A percentile compares a stretch with the other conserved stretches of the same genome.
phyloP scores from a whole-genome alignment of 2,797 vertebrate species.

The Mormyrus hasselquistii region DNA sequence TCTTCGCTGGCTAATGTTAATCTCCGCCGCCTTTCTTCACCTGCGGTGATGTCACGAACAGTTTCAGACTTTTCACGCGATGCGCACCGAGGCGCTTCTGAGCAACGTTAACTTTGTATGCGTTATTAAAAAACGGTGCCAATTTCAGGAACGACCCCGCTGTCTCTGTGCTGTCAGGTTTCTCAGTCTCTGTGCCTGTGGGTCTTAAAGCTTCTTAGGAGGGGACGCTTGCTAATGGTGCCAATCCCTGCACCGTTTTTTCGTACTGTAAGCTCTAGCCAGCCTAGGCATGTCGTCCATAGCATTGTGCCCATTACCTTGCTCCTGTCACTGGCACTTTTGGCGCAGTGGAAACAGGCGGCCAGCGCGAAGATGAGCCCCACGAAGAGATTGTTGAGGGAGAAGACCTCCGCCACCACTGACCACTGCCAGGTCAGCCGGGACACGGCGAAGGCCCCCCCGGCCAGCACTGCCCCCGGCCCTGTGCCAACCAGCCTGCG shows the following conservation, averaged over 20 bases:
- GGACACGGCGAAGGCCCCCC: conserved; percentile 85
- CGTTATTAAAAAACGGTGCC: conserved; percentile 15
- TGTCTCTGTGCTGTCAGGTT: neutral
- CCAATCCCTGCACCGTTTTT: neutral
- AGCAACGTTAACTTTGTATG: conserved; percentile 3
- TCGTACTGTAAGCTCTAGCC: neutral
- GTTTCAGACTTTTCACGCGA: neutral
- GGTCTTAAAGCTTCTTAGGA: conserved; percentile 8
- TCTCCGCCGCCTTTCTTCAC: conserved; percentile 16
- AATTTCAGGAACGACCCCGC: neutral
- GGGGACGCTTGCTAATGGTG: neutral
- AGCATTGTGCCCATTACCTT: conserved; percentile 66
- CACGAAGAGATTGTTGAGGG: conserved; percentile 95
- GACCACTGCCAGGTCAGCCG: conserved; percentile 97
- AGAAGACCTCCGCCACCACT: conserved; percentile 87
- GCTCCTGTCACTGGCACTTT: conserved; percentile 67
- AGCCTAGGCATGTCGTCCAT: neutral
- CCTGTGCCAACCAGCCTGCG: conserved; percentile 78
- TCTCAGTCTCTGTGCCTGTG: neutral
- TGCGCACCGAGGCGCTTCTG: neutral
- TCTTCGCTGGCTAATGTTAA: conserved; percentile 14
- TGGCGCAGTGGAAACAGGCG: conserved; percentile 70
- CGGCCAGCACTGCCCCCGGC: conserved; percentile 84
- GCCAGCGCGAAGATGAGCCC: conserved; percentile 80
- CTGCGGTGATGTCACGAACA: conserved; percentile 7